Base-by-base conservation (phyloP, 2,888 invertebrate genomes). In the Abrostola tripartita region DNA sequence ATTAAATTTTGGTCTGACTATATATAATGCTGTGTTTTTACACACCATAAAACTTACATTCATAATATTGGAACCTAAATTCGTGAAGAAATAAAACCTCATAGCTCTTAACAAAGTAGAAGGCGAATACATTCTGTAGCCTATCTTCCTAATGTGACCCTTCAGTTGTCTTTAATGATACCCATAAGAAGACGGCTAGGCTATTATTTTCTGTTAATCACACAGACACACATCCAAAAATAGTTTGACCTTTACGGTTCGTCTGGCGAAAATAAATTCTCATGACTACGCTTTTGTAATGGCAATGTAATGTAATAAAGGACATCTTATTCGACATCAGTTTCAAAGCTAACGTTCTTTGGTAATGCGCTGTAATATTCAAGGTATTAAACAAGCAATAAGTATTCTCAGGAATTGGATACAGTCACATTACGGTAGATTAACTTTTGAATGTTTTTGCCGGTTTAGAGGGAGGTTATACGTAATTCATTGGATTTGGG, bases 401-500 rank as follows among this genome's bases (percentile, higher is more conserved):
- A 38, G 41, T 61, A 66, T 64, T 59, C 12, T 12, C 53, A 24
- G 42, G 56, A 69, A 65, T 71, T 68, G 65, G 54, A 63, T 64
- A 66, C 56, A 52, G 63, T 59, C 49, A 59, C 64, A 56, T 54
- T 56, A 52, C n/a, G 10, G 50, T 52, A 62, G 58, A 76, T 74
- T 68, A 78, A 64, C 67, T 74, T 77, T 66, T 41, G 53, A 44
- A 42, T 54, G 49, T 74, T 73, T 76, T 74, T 65, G 59, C 61
- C 50, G 36, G 61, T 57, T 68, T 56, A 49, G 64, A 56, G n/a
- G 56, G 54, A 63, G 65, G 53, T 60, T 65, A 65, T 76, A 42
- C 63, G 65, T 73, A 76, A 76, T 76, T 69, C 70, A 77, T 73
- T 53, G 76, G 79, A 69, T 78, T 81, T 71, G 52, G 63, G 66